Evolutionary conservation across 2,797 vertebrate genomes (phyloP), one percentile per base, ranked within the genome.

Genomic region (Leuciscus waleckii): DNA sequence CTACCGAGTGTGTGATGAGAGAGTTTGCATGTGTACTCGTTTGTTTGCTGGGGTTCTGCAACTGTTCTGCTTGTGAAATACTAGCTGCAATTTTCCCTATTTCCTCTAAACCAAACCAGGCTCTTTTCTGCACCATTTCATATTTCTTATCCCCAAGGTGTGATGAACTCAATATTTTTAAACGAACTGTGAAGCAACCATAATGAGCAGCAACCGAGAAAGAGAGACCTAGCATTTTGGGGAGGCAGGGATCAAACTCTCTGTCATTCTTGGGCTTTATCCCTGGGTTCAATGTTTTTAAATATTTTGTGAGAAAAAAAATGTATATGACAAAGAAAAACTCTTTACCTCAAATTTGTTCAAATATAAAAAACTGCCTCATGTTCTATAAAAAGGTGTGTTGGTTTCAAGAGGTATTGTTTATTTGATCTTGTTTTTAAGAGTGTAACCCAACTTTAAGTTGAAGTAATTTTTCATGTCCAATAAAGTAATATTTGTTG

Each of bases 331-430:
- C 91, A 93, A 94, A 91, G 94, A 95, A 91, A 90, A 89, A 88
- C 90, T 91, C 94, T 94, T 96, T 95, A 95, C 95, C 95, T 96
- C 95, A 96, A 92, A 94, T 92, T 94, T 94, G 91, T 91, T 88
- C 93, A 94, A 91, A 94, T 94, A 94, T 93, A 92, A 93, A 95
- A 95, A 95, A 94, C 94, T 95, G 94, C 95, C 95, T 96, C 94
- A 95, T 96, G 93, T 94, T 93, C 94, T 94, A 92, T 94, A 93
- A 93, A 85, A 87, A 90, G 91, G 93, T 92, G 92, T 92, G 94
- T 94, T 93, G 94, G 92, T 95, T 94, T 94, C 91, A 92, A 91
- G 93, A 94, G 93, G 92, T 93, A 92, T 94, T 92, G 92, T 91
- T 89, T 82, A 82, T 87, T 87, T 88, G 82, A 86, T 88, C 89